phyloP scores from a whole-genome alignment of 2,113 vertebrate genomes.

The Alaudala cheleensis region DNA sequence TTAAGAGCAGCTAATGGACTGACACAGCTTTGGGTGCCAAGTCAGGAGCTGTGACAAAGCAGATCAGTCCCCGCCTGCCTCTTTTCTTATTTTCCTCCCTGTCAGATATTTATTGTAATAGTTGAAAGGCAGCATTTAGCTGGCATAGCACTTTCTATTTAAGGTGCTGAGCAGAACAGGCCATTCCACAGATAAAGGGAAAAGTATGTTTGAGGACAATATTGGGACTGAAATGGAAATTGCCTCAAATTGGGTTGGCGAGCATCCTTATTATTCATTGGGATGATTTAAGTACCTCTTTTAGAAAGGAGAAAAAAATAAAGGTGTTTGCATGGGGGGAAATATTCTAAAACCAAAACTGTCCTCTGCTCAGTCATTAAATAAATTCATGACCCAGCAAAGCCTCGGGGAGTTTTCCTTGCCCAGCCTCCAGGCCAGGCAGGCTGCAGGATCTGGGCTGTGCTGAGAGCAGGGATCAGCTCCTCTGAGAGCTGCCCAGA shows the following conservation, averaged over 20 bases:
- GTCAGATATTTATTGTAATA: conserved; percentile 68
- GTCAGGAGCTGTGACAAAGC: conserved; percentile 24
- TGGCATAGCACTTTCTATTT: conserved; percentile 61
- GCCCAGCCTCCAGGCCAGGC: neutral
- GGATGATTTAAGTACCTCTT: conserved; percentile 29
- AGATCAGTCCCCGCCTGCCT: conserved; percentile 25
- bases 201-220: conserved; percentile 64
- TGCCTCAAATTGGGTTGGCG: conserved; percentile 25
- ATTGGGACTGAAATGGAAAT: conserved; percentile 57
- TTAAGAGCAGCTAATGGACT: conserved; percentile 62
- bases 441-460: neutral
- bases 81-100: conserved; percentile 55
- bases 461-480: neutral
- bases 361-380: neutral
- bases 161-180: conserved; percentile 37
- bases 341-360: neutral
- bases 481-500: neutral
- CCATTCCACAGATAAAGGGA: conserved; percentile 53
- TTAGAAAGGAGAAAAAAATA: neutral
- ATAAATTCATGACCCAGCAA: neutral
- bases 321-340: neutral
- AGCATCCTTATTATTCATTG: conserved; percentile 38
- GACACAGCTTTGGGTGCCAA: conserved; percentile 27
- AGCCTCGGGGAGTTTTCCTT: neutral
- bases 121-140: conserved; percentile 66